Conservation (phyloP, 2,888 invertebrate species). For the Coenonympha arcania region DNA sequence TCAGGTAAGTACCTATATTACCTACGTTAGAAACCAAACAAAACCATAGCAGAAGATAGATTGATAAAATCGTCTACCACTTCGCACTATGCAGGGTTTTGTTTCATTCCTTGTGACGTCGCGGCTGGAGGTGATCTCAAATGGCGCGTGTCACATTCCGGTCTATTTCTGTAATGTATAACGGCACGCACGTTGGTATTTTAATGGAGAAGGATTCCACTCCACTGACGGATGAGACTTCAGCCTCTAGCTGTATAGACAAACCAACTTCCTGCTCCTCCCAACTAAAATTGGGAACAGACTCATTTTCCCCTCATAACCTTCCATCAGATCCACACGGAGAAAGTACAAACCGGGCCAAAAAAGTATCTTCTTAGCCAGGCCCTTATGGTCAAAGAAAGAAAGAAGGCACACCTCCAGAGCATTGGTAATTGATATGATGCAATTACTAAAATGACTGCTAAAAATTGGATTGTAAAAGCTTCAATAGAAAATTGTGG, state of each 20-base stretch:
- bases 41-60: not conserved
- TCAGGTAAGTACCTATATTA: not conserved
- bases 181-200: constrained; percentile 38
- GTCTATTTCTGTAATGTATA: constrained; percentile 53
- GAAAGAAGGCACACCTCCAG: too few relatives aligned
- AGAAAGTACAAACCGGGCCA: too few relatives aligned
- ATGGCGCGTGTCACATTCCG: constrained; percentile 49
- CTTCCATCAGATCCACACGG: too few relatives aligned
- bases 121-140: constrained; percentile 42
- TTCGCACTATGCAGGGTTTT: constrained; percentile 9
- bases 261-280: not conserved
- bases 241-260: constrained; percentile 4
- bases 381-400: too few relatives aligned
- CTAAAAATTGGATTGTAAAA: too few relatives aligned
- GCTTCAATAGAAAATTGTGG: too few relatives aligned
- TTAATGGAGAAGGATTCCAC: constrained; percentile 46
- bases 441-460: too few relatives aligned
- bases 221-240: constrained; percentile 30
- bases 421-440: too few relatives aligned
- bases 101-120: constrained; percentile 11
- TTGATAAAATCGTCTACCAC: constrained; percentile 9
- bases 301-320: not conserved
- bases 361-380: too few relatives aligned
- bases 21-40: not conserved
- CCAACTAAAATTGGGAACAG: not conserved